Evolutionary conservation across 2,888 invertebrate genomes (phyloP), one percentile per base, ranked within the genome.

Genomic region (Seira sanloemensis): DNA sequence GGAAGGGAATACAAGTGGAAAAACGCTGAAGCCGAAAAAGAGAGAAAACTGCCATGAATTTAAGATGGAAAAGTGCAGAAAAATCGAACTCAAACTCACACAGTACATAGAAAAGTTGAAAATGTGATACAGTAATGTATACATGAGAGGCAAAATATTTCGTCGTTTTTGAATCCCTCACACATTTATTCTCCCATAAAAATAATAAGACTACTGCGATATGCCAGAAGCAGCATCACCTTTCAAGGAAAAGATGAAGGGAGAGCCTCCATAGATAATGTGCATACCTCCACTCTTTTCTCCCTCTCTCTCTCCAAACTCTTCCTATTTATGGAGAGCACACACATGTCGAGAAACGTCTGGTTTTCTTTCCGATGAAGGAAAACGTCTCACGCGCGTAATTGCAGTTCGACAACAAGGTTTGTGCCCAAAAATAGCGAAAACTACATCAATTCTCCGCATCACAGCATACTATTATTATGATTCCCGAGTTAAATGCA

Each of bases 191-290:
- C 62, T 58, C n/a, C n/a, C 62, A 62, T 62, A 62, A 62, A 62
- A 62, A 62, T 62, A 62, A 62, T 62, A 62, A 62, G 62, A 21
- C 62, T 62, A 16, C 50, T 18, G n/a, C n/a, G n/a, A 2, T 50
- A 21, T 62, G 76, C 81, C 72, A 66, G 76, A 16, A 82, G 81
- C 79, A 62, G 67, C 37, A 76, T 76, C 76, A 71, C 81, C 81
- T 82, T 78, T 80, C 75, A 80, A 80, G 75, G 68, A 80, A 58
- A 62, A 73, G 23, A 73, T 66, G 24, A 75, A 68, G 62, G 21
- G 21, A 62, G 21, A n/a, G n/a, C n/a, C n/a, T n/a, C 58, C 62
- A 9, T 21, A 62, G 71, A 71, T 23, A 73, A 27, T 19, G 62
- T 62, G 73, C 26, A 73, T 25, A 73, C 58, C 24, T 62, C 25